These are phyloP conservation scores for Erythrocercus mccallii DNA, from an alignment of 2,113 vertebrate species.

Conservation along the genomic window DNA sequence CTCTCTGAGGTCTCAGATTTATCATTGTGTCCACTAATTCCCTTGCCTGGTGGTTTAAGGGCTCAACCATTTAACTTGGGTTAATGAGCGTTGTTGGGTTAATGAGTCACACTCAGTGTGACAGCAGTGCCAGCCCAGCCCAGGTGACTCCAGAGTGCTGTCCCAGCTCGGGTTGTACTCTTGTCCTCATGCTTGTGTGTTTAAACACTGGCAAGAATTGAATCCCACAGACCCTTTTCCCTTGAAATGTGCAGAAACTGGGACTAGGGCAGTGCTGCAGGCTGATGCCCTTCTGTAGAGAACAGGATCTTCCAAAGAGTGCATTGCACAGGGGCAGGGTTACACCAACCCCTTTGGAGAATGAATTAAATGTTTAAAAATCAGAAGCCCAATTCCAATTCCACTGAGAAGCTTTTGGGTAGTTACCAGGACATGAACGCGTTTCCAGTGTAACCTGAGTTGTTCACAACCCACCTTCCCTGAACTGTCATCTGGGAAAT, in stretches of 20 bases:
- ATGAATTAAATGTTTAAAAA: background rate
- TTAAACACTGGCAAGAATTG: background rate
- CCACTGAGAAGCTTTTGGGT: background rate
- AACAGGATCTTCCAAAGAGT: background rate
- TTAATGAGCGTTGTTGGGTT: background rate
- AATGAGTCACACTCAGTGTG: background rate
- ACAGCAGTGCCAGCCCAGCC: background rate
- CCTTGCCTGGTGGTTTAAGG: background rate
- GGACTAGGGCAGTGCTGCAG: background rate
- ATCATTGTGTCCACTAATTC: background rate
- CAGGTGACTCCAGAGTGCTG: background rate
- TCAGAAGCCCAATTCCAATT: background rate
- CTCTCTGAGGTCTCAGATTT: background rate
- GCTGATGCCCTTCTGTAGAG: background rate
- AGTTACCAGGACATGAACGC: background rate
- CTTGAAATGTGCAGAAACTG: background rate
- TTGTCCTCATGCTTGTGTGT: background rate
- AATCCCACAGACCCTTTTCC: background rate
- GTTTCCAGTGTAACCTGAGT: background rate
- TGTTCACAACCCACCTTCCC: background rate
- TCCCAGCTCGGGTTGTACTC: rapidly evolving
- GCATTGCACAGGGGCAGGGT: background rate
- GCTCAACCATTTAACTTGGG: background rate
- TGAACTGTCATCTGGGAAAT: background rate
- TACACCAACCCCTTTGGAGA: background rate